phyloP scores from a whole-genome alignment of 1,140 invertebrate genomes.

The Drosophila trapezifrons region DNA sequence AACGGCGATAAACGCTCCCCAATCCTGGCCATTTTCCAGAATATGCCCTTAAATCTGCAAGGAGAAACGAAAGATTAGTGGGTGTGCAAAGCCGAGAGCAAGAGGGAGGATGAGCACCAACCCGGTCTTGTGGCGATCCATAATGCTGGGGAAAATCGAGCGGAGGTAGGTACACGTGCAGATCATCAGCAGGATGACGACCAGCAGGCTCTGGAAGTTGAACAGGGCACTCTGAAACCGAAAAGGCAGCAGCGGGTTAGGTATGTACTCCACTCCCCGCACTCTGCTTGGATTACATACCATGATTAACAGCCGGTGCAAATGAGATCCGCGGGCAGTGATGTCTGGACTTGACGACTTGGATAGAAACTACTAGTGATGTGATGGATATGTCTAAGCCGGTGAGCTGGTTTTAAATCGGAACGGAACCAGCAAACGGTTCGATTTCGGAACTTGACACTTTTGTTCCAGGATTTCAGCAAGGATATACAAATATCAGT shows the following conservation, averaged over 20 bases:
- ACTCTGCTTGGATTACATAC: not conserved
- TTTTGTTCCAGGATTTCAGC: not conserved
- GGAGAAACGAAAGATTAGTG: not conserved
- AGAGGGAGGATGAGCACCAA: constrained; percentile 85
- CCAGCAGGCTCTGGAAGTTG: constrained; percentile 98
- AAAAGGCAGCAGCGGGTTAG: not conserved
- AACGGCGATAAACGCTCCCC: constrained; percentile 5
- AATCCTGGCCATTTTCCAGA: constrained; percentile 14
- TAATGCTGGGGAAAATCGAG: constrained; percentile 93
- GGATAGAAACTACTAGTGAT: not conserved
- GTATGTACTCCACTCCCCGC: not conserved
- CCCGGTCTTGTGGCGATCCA: constrained; percentile 98
- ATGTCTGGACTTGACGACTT: not conserved
- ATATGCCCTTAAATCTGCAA: not conserved
- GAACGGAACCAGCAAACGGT: not conserved
- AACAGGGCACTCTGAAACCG: constrained; percentile 87
- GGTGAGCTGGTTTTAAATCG: not conserved
- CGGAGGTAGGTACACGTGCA: constrained; percentile 98
- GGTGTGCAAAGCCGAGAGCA: not conserved
- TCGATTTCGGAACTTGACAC: not conserved
- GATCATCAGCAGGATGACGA: constrained; percentile 96
- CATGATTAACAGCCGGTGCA: not conserved
- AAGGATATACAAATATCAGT: not conserved
- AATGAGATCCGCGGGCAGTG: not conserved
- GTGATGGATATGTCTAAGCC: not conserved